These are phyloP conservation scores for Pandion haliaetus DNA, from an alignment of 2,113 vertebrate species.

Conservation along the genomic window DNA sequence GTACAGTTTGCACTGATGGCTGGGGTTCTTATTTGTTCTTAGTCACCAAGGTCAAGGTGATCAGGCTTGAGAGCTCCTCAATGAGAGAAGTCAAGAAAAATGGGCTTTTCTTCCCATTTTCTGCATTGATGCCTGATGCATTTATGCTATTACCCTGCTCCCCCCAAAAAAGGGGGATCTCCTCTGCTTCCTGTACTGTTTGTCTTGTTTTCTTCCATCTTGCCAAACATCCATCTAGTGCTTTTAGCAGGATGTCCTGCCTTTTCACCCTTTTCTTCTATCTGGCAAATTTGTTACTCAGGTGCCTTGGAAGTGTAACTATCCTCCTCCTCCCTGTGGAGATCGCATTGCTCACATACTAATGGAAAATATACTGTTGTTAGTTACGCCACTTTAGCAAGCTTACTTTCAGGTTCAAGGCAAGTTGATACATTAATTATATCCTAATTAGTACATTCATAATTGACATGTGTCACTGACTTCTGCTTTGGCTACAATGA, in stretches of 20 bases:
- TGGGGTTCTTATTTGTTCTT: background rate
- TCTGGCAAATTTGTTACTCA: fast-evolving
- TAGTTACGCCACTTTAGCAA: background rate
- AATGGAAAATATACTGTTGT: background rate
- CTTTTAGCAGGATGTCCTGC: background rate
- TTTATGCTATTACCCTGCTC: background rate
- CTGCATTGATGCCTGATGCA: background rate
- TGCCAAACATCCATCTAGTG: background rate
- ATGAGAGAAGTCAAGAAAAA: background rate
- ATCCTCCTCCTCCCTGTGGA: fast-evolving
- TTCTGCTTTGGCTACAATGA: background rate
- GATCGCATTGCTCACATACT: background rate
- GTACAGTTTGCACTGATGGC: background rate
- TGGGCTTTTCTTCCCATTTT: background rate
- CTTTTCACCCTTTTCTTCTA: background rate
- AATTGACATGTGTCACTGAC: background rate
- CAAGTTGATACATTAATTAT: background rate
- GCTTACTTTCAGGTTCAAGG: background rate
- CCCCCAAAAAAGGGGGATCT: fast-evolving
- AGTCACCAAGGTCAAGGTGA: background rate
- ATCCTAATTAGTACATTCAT: background rate
- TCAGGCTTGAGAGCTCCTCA: background rate
- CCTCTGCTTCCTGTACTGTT: background rate
- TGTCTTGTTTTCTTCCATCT: background rate
- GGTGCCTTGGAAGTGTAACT: background rate